Evolutionary conservation across 1,140 invertebrate species (phyloP).

Genomic region (Sarcophaga bullata): DNA sequence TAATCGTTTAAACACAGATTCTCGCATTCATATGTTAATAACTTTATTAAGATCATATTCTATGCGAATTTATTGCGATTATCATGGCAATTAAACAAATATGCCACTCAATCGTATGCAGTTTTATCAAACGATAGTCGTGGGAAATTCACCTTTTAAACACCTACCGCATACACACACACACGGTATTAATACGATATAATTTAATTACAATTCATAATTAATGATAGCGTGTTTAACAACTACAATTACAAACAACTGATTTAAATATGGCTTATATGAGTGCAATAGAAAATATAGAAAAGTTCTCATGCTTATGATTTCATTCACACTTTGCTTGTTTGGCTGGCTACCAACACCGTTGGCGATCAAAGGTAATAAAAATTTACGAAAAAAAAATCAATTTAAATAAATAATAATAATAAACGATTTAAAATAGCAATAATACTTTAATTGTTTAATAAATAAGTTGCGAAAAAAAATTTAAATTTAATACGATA

Average conservation of each 20-base stretch:
- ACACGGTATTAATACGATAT: background rate
- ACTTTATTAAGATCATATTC: no score
- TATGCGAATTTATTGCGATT: no score
- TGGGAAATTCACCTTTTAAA: slow-evolving; percentile 39
- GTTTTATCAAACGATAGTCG: background rate
- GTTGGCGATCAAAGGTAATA: no score
- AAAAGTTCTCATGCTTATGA: background rate
- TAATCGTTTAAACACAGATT: no score
- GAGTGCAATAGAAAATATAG: background rate
- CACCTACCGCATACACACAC: background rate
- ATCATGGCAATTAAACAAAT: no score
- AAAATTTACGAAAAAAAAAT: no score
- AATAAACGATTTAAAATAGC: background rate
- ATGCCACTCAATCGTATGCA: no score
- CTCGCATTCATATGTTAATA: no score
- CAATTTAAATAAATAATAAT: background rate
- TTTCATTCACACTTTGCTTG: background rate
- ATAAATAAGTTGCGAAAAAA: background rate
- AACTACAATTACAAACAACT: background rate
- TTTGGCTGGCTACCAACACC: background rate
- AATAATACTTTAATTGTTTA: background rate
- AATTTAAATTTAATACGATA: slow-evolving; percentile 10
- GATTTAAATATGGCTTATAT: background rate
- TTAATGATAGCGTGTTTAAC: slow-evolving; percentile 36
- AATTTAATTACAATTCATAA: background rate